These are phyloP conservation scores for Acipenser transmontanus DNA, from an alignment of 2,797 vertebrate genomes.

Conservation along the genomic window DNA sequence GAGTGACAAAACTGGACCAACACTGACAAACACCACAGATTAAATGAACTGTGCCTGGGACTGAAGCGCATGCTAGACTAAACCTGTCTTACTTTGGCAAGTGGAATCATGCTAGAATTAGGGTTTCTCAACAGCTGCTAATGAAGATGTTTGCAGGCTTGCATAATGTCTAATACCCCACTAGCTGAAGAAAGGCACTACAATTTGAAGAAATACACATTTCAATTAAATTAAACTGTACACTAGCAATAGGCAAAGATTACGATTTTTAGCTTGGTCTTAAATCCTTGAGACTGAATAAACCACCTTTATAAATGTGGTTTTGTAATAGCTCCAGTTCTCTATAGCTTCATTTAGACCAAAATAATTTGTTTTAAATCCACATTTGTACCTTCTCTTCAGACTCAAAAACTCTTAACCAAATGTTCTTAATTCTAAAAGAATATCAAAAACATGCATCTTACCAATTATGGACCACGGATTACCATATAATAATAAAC, in stretches of 20 bases:
- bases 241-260: too few relatives aligned
- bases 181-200: neutral
- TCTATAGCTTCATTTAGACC: too few relatives aligned
- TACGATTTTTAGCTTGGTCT: too few relatives aligned
- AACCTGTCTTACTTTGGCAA: neutral
- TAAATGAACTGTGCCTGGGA: too few relatives aligned
- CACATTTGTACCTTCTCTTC: too few relatives aligned
- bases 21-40: neutral
- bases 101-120: constrained; percentile 14
- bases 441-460: constrained; percentile 33
- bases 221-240: too few relatives aligned
- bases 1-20: neutral
- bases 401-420: constrained; percentile 6
- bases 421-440: constrained; percentile 19
- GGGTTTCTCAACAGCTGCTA: neutral
- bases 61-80: neutral
- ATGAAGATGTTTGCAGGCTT: neutral
- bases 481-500: constrained; percentile 30
- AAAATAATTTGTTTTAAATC: too few relatives aligned
- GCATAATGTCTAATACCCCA: neutral
- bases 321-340: too few relatives aligned
- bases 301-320: too few relatives aligned
- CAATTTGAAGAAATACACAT: too few relatives aligned
- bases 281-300: too few relatives aligned
- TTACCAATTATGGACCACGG: constrained; percentile 43